Evolutionary conservation across 2,113 vertebrate genomes (phyloP), one percentile per base, ranked within the genome.

Genomic region (Halichoerus grypus): DNA sequence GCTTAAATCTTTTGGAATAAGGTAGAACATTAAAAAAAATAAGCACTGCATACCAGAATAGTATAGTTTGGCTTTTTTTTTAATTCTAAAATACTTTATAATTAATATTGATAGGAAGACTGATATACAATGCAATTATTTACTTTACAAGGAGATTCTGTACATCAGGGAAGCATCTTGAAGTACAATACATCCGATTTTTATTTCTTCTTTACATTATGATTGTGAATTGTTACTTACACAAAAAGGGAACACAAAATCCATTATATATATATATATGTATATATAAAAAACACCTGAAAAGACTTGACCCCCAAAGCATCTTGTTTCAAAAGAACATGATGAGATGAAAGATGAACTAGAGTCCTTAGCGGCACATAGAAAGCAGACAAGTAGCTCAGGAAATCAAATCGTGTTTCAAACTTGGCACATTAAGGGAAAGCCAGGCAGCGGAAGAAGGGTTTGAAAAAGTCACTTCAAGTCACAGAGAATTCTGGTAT

Each of bases 91-190:
- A 99, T 99, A 99, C 98, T 99, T 99, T 98, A 98, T 99, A 99
- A 99, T 99, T 99, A 99, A 99, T 99, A 99, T 99, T 98, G 98
- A 98, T 98, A 99, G 98, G 98, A 99, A 99, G 98, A 99, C 99
- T 98, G 99, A 99, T 99, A 99, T 99, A 99, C 99, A 99, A 98
- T 90, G 98, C 98, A 99, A 98, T 99, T 98, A 99, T 96, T 99
- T 98, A 98, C 98, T 98, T 98, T 99, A 99, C 98, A 99, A 96
- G 98, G 98, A 98, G 46, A 96, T 98, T 98, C 99, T 99, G 98
- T 99, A 99, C 98, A 99, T 98, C 98, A 98, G 92, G 95, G 97
- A 97, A 98, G 97, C 97, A 98, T 98, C 98, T 98, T 98, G 98
- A 98, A 80, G 71, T 83, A 88, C 51, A 92, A 96, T 88, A 95